Evolutionary conservation across 1,140 invertebrate species (phyloP), one percentile per base, ranked within the genome.

Genomic region (Dendroctonus ponderosae): DNA sequence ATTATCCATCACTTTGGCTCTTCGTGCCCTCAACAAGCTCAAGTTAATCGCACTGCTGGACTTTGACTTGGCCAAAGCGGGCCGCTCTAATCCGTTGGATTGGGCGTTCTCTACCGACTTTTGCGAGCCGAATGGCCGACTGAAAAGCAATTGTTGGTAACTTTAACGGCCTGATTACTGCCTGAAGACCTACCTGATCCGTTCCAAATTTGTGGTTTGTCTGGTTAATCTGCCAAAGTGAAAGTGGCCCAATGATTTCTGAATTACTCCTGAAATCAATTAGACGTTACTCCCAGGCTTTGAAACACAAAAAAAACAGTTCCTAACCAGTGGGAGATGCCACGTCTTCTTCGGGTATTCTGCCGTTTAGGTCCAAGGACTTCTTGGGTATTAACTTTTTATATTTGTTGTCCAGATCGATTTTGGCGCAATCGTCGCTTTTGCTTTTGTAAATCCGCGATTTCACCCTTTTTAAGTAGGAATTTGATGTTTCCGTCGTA

Each of bases 1-100:
- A 7, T 56, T 52, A 51, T 75, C 74, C 62, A 74, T 62, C 5
- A 71, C 43, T 65, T 76, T 75, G 26, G 73, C 74, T 50, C 75
- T 69, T 11, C 76, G 61, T 6, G 69, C 73, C 44, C 78, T 64
- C 50, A 76, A 46, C 62, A 75, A 57, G 50, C 71, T 78, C 57
- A 79, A 71, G 68, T 79, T 79, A 15, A 79, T 79, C 0, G 78
- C 73, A 69, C 78, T 79, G 62, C 77, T 78, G 14, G 76, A 78
- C 67, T 79, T 79, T 3, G 77, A 74, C 62, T 79, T 79, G 8
- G 70, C 72, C 42, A 79, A 63, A 41, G 73, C 51, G 2, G 78
- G 77, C 60, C 75, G 74, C 26, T 75, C 70, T 12, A 43, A 7
- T 2, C 44, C 62, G 14, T 9, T 40, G 62, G 59, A 11, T 39